Evolutionary conservation across 1,140 invertebrate species (phyloP), one percentile per base, ranked within the genome.

Genomic region (Euglossa dilemma): DNA sequence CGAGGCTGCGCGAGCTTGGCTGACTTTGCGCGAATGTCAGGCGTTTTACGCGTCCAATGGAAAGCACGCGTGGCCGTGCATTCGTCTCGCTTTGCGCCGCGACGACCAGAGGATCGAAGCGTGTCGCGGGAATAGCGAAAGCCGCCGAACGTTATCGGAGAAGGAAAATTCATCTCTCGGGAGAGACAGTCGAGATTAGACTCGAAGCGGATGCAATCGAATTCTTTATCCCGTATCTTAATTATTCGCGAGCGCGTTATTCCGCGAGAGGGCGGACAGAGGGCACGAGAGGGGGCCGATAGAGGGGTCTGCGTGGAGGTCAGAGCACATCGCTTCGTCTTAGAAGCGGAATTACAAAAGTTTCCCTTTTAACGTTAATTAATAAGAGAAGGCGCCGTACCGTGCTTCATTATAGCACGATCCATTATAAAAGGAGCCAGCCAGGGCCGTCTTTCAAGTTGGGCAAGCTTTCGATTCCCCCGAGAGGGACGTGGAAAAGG

Each of bases 281-380:
- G n/a, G n/a, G n/a, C n/a, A n/a, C n/a, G n/a, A n/a, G n/a, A n/a
- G 11, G 12, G 45, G 43, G 43, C n/a, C 59, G 61, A 52, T 28
- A 54, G 5, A 25, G 67, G 63, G 70, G 77, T 61, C 36, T 59
- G 50, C 54, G 71, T 63, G 45, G 57, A 86, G 84, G 80, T 86
- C 87, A 75, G 84, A 59, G 77, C 56, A 83, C 70, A 61, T 80
- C 70, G 74, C 61, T 72, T 66, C 79, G 71, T 87, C 76, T 89
- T 80, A 80, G 80, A 76, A 89, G 75, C 77, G 72, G 80, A 87
- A 89, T 89, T 89, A 83, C 82, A 85, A 89, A 89, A 89, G 87
- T 89, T 89, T 89, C 74, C 78, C 86, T 85, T 87, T 89, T 89
- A 87, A 87, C 85, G 83, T 89, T 89, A 89, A 89, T 89, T 87